These are phyloP conservation scores for Lepidurus couesii DNA, from an alignment of 1,140 invertebrate species.

Conservation along the genomic window DNA sequence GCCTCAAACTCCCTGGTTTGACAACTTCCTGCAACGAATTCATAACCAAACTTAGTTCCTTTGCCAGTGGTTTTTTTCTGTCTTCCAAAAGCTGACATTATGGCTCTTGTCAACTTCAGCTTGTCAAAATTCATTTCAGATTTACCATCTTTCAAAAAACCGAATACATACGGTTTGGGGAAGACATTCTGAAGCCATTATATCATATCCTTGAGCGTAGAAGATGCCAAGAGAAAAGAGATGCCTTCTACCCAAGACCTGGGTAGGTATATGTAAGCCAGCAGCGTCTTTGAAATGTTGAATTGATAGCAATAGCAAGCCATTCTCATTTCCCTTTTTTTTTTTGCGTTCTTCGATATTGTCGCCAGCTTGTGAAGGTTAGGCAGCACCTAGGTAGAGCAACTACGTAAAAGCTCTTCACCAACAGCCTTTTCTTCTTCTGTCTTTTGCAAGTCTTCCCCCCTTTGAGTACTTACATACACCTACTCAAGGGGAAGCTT, in stretches of 20 bases:
- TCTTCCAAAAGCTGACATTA: background rate
- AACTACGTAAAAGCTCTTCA: background rate
- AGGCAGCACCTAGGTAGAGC: slow-evolving; percentile 2
- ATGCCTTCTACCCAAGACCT: too few species aligned
- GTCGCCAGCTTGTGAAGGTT: background rate
- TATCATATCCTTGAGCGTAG: too few species aligned
- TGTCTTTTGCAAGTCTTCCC: background rate
- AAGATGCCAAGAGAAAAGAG: too few species aligned
- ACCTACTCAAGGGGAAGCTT: background rate
- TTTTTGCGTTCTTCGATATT: background rate
- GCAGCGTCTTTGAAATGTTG: background rate
- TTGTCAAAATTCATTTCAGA: background rate
- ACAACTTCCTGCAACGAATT: background rate
- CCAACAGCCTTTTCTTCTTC: background rate
- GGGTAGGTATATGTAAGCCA: background rate
- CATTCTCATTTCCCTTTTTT: background rate
- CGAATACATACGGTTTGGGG: too few species aligned
- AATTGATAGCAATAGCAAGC: background rate
- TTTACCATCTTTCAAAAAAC: background rate
- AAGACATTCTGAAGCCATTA: too few species aligned
- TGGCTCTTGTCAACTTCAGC: background rate
- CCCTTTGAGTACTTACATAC: background rate
- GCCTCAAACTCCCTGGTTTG: background rate
- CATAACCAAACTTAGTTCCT: background rate
- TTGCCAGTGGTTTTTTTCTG: background rate